Evolutionary conservation across 1,140 invertebrate genomes (phyloP).

Genomic region (Sycophila sp.): DNA sequence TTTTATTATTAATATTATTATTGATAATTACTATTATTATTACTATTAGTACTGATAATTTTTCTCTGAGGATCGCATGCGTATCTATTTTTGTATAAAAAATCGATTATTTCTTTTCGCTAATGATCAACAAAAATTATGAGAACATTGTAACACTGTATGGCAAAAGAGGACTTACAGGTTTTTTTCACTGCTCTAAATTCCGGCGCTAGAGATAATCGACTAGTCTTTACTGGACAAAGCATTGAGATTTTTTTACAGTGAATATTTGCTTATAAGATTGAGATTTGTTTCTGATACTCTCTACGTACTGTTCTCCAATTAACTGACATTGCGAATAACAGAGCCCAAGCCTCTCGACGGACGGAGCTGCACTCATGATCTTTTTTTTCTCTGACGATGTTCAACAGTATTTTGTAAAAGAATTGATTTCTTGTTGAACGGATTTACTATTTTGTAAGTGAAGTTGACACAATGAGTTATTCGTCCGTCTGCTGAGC

Average conservation of each 20-base stretch:
- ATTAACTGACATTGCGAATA: slow-evolving; percentile 16
- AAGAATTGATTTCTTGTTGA: too few species aligned
- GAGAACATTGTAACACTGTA: slow-evolving; percentile 9
- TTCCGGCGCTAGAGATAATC: slow-evolving; percentile 54
- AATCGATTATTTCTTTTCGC: slow-evolving; percentile 27
- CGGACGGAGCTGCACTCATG: neutral
- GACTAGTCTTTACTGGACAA: slow-evolving; percentile 64
- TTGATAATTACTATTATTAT: slow-evolving; percentile 48
- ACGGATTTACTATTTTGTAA: too few species aligned
- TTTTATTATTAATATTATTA: slow-evolving; percentile 38
- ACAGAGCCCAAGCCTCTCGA: neutral
- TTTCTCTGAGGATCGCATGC: slow-evolving; percentile 33
- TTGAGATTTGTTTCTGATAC: slow-evolving; percentile 49
- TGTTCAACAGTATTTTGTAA: too few species aligned
- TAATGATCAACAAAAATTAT: slow-evolving; percentile 12
- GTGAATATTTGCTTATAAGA: slow-evolving; percentile 47
- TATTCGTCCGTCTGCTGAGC: too few species aligned
- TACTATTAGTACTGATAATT: slow-evolving; percentile 48
- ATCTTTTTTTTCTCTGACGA: too few species aligned
- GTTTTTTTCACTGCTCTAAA: slow-evolving; percentile 41
- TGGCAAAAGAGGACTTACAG: neutral
- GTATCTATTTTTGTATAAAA: slow-evolving; percentile 9
- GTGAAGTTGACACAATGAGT: too few species aligned
- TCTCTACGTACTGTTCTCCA: slow-evolving; percentile 36
- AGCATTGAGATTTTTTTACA: slow-evolving; percentile 60